phyloP scores from a whole-genome alignment of 2,797 vertebrate species.

The Macrochelys suwanniensis region DNA sequence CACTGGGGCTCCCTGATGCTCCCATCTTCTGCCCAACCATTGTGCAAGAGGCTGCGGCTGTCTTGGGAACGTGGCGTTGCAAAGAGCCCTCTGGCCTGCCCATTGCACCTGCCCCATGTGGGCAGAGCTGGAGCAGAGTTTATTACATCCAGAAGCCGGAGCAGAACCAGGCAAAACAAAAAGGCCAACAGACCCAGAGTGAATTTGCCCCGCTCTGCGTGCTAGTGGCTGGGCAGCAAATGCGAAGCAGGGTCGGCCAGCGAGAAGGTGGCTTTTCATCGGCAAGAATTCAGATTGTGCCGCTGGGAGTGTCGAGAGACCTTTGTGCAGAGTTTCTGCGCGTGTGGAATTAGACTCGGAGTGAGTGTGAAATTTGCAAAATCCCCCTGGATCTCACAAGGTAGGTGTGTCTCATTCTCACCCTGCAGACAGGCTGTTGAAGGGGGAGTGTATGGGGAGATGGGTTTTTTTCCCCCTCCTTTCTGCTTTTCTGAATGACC shows the following conservation, averaged over 20 bases:
- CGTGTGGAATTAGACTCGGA: background rate
- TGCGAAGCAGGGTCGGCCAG: background rate
- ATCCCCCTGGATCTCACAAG: constrained; percentile 31
- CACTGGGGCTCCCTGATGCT: background rate
- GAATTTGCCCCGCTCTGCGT: background rate
- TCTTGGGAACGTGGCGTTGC: background rate
- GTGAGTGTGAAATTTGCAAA: background rate
- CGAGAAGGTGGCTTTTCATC: background rate
- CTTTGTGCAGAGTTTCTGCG: background rate
- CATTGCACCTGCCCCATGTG: background rate
- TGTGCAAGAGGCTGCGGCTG: background rate
- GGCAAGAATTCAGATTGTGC: background rate
- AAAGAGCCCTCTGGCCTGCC: background rate
- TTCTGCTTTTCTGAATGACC: constrained; percentile 49
- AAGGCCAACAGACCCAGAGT: background rate
- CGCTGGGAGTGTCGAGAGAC: background rate
- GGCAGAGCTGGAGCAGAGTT: background rate
- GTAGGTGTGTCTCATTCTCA: constrained; percentile 73
- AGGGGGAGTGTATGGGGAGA: background rate
- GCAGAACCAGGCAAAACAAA: background rate
- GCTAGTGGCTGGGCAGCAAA: background rate
- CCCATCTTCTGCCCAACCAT: background rate
- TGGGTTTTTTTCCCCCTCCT: background rate
- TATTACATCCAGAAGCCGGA: background rate
- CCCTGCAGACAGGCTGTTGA: constrained; percentile 51